Conservation (phyloP, 2,888 invertebrate genomes). For the Agrilus mali region DNA sequence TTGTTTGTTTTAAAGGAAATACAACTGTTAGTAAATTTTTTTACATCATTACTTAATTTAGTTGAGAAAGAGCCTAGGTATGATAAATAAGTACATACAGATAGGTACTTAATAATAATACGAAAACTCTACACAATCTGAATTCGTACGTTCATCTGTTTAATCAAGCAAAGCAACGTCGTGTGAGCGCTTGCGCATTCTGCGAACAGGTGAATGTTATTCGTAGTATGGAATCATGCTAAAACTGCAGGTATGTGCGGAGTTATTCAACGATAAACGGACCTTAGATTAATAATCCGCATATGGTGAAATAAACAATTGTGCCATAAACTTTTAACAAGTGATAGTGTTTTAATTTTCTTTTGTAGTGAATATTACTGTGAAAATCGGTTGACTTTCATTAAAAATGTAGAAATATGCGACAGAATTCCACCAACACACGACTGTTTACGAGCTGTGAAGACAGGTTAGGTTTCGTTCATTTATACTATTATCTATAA, state of each 20-base stretch:
- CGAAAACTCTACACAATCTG: neutral
- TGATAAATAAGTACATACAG: too few species aligned
- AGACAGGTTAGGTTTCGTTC: slow-evolving; percentile 12
- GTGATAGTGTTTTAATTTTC: slow-evolving; percentile 13
- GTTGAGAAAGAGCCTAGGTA: too few species aligned
- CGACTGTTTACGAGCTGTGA: slow-evolving; percentile 11
- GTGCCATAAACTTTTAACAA: slow-evolving; percentile 18
- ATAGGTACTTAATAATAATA: too few species aligned
- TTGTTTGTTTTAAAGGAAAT: too few species aligned
- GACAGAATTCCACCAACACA: slow-evolving; percentile 13
- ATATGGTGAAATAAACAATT: slow-evolving; percentile 23
- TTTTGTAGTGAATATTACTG: slow-evolving; percentile 11
- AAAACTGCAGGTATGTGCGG: slow-evolving; percentile 21
- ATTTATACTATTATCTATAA: slow-evolving; percentile 2
- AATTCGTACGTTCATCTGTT: neutral
- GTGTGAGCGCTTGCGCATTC: slow-evolving; percentile 15
- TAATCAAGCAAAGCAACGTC: slow-evolving; percentile 3
- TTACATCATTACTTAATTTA: too few species aligned
- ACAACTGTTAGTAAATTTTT: too few species aligned
- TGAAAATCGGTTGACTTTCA: slow-evolving; percentile 13
- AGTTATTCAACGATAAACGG: slow-evolving; percentile 10
- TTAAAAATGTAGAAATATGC: slow-evolving; percentile 12
- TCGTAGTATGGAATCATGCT: slow-evolving; percentile 19
- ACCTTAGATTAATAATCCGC: slow-evolving; percentile 12
- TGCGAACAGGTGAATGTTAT: slow-evolving; percentile 22